Evolutionary conservation across 2,888 invertebrate genomes (phyloP), one percentile per base, ranked within the genome.

Genomic region (Choreutis nemorana): DNA sequence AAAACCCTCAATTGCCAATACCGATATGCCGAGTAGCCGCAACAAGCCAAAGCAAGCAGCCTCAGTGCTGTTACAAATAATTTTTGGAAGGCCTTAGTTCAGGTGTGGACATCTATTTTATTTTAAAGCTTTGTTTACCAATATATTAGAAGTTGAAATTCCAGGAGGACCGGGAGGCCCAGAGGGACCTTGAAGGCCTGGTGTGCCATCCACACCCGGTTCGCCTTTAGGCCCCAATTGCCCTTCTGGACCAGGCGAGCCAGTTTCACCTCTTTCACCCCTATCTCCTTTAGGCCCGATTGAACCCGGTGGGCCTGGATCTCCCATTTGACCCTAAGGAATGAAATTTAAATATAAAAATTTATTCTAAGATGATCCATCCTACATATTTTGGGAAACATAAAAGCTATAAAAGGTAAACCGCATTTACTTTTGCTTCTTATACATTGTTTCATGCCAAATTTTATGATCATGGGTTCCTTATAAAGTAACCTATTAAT

Each of bases 181-280:
- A 28, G 85, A 83, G 5, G 86, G 84, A 15, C 90, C 88, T 38
- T 79, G 73, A 14, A 81, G 65, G 3, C 90, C 90, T 11, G 87
- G 82, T 26, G 81, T 60, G 1, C 90, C 90, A 50, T 90, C 89
- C 26, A 82, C 66, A 12, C 91, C 91, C 28, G 87, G 83, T 40
- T 89, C 89, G 12, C 91, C 91, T 71, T 90, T 91, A 16, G 83
- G 82, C 12, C 92, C 92, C 45, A 85, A 86, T 32, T 85, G 80
- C 28, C 92, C 92, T 61, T 87, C 87, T 23, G 83, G 81, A 3
- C 88, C 87, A 14, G 73, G 62, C 2, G 75, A 50, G 2, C 85
- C 86, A 4, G 55, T 42, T 8, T 83, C 82, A 20, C 90, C 91
- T 47, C 85, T 81, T 43, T 89, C 91, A 33, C 89, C 91, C 51